Conservation (phyloP, 2,888 invertebrate genomes). For the Biston stratarius region DNA sequence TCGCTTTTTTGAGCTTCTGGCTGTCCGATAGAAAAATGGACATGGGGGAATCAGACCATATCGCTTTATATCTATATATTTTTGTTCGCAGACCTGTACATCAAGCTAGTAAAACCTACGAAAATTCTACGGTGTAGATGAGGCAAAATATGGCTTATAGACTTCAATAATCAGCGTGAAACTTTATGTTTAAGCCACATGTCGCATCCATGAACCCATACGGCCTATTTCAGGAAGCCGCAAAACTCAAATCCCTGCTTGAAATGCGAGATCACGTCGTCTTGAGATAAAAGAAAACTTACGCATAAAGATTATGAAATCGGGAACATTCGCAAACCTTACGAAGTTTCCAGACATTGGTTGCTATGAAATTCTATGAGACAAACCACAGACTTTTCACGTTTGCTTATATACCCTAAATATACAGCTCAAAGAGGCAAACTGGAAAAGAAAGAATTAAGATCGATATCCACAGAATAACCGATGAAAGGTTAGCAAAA, state of each 20-base stretch:
- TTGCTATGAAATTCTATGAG: not conserved
- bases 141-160: not conserved
- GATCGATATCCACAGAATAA: not conserved
- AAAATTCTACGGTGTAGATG: no score
- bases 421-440: not conserved
- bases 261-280: conserved; percentile 42
- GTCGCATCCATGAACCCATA: conserved; percentile 39
- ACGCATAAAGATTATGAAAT: conserved; percentile 38
- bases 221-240: conserved; percentile 34
- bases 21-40: no score
- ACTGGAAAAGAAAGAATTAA: not conserved
- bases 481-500: not conserved
- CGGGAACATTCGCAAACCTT: conserved; percentile 18
- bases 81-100: no score
- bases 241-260: conserved; percentile 39
- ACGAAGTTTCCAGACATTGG: conserved; percentile 35
- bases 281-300: conserved; percentile 40
- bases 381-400: not conserved
- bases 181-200: conserved; percentile 54
- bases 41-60: no score
- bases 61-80: no score
- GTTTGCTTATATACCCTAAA: not conserved
- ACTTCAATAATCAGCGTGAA: conserved; percentile 49
- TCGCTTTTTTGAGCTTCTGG: no score
- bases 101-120: no score